A percentile compares a stretch with the other conserved stretches of the same genome.
phyloP scores from a whole-genome alignment of 2,113 vertebrate genomes.

The Strigops habroptila region DNA sequence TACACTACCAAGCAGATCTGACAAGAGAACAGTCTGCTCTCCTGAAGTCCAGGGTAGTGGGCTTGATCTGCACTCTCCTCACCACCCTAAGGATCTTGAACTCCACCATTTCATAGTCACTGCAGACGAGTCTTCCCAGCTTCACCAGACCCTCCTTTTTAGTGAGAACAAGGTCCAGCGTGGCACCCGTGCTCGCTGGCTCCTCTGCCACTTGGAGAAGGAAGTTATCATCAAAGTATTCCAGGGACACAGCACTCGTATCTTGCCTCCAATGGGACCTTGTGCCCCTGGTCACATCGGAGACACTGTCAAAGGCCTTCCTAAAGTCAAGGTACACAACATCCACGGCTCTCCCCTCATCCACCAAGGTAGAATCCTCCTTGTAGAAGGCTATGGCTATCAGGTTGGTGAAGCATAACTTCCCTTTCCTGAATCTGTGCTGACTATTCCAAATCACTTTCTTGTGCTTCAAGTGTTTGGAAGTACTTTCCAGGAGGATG shows the following conservation, averaged over 20 bases:
- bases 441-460: not conserved
- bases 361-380: not conserved
- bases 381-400: not conserved
- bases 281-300: not conserved
- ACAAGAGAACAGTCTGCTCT: not conserved
- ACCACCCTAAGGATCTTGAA: not conserved
- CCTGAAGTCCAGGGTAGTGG: not conserved
- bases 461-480: not conserved
- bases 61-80: not conserved
- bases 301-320: not conserved
- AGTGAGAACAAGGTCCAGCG: not conserved
- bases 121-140: not conserved
- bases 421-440: not conserved
- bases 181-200: not conserved
- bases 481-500: not conserved
- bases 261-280: not conserved
- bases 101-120: not conserved
- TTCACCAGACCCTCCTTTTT: not conserved
- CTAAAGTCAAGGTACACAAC: not conserved
- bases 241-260: not conserved
- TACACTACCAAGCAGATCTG: not conserved
- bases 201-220: not conserved
- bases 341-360: not conserved
- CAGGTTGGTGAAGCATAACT: not conserved
- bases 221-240: not conserved